Base-by-base conservation (phyloP, 2,888 invertebrate genomes). In the Laspeyria flexula region DNA sequence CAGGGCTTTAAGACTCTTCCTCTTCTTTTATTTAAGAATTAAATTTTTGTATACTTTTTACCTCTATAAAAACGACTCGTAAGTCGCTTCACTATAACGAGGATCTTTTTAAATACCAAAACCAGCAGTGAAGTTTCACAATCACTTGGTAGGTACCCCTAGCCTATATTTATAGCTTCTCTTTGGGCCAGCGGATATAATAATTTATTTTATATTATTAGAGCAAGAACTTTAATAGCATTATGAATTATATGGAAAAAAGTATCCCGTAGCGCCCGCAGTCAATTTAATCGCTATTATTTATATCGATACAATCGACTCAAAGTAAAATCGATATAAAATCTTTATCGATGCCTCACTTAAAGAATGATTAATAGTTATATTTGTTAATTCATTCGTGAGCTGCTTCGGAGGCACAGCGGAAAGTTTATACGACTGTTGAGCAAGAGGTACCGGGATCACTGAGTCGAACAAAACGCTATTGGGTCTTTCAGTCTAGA, bases 181-280 rank as follows among this genome's bases (percentile, higher is more conserved):
- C 43, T 43, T 55, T 75, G 68, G 55, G 63, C 76, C 77, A 79
- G 77, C 74, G 75, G 75, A 86, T 79, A 85, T 83, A 82, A 88
- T 88, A 84, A 88, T 86, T 86, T 85, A 81, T 76, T 85, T 83
- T 82, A 85, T 82, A 81, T 79, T 81, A 83, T 81, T 81, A 79
- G 79, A 81, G 79, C 79, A 79, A 73, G 76, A 77, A 79, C 76
- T 73, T 85, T 87, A 84, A 88, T 86, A 69, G 78, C 65, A 55
- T 77, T 65, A 81, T 87, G 85, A 83, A 85, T 87, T 85, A 86
- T 72, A 70, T 70, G 74, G 33, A 73, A 78, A 82, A 83, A 82
- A 75, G 81, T 77, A 75, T 66, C 88, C 87, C 80, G 85, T 77
- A 57, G 85, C 64, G 87, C 67, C 71, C 70, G 74, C 74, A 73